Evolutionary conservation across 2,113 vertebrate genomes (phyloP), one percentile per base, ranked within the genome.

Genomic region (Hyaena hyaena): DNA sequence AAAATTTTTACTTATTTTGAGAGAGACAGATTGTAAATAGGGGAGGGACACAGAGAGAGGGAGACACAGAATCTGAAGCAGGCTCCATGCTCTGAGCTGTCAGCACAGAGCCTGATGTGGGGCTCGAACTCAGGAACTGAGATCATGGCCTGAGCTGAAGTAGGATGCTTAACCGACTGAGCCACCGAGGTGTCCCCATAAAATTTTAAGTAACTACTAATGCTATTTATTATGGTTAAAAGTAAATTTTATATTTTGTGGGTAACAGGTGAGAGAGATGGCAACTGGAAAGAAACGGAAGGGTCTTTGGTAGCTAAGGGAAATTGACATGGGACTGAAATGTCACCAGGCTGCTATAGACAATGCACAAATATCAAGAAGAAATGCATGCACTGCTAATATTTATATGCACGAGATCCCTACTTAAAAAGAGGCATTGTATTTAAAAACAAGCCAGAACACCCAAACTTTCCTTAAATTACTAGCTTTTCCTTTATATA

Each of bases 401-500:
- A 94, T 31, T 77, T 83, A 61, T 17, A 80, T 19, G 5, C 77
- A 82, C 83, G 33, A 81, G 48, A 79, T 2, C 5, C 43, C 23
- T 31, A 21, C 33, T 80, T 45, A 17, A 39, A 63, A 95, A 95
- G 77, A 66, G 17, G 86, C 5, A 35, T 39, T 33, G 10, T 86
- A 53, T 92, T 92, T 96, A 58, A 95, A 97, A 82, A 68, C 28
- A 89, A 71, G 85, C 79, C 4, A 87, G 35, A 93, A 93, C 4
- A 4, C 55, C 33, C 11, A 95, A 95, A 55, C 9, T n/a, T 82
- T 19, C 55, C 50, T 83, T 35, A 86, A 82, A 26, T 53, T 83
- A 35, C 15, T 79, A 68, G 23, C 17, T 82, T 66, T 93, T 65
- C 10, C 16, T 73, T 88, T 71, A 74, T 53, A 65, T 65, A 53